Evolutionary conservation across 1,140 invertebrate genomes (phyloP).

Genomic region (Leptonema lineaticorne): DNA sequence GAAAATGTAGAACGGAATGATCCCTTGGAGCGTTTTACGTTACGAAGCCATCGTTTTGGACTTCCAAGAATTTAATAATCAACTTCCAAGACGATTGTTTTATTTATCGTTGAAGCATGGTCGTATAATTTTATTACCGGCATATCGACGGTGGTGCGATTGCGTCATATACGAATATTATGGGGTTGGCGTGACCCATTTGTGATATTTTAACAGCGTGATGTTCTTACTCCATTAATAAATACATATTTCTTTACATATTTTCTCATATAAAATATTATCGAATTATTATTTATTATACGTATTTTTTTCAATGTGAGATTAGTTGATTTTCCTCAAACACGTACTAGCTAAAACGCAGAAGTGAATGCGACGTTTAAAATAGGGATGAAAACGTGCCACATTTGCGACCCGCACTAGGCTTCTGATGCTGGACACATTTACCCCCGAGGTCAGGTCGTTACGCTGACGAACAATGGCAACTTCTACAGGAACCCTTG

Average conservation of each 20-base stretch:
- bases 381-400: no score
- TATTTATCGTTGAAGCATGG: slow-evolving; percentile 22
- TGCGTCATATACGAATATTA: slow-evolving; percentile 26
- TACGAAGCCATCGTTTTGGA: slow-evolving; percentile 19
- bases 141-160: slow-evolving; percentile 18
- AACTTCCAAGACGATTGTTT: slow-evolving; percentile 36
- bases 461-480: slow-evolving; percentile 10
- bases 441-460: background rate
- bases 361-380: no score
- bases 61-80: slow-evolving; percentile 40
- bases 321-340: no score
- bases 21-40: background rate
- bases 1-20: background rate
- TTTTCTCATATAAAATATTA: no score
- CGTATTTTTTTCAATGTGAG: no score
- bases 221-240: no score
- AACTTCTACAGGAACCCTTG: background rate
- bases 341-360: no score
- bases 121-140: slow-evolving; percentile 26
- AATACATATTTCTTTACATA: no score
- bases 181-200: slow-evolving; percentile 10
- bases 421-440: background rate
- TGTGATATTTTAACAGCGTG: no score
- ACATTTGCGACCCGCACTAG: no score
- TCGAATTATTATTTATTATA: no score